Base-by-base conservation (phyloP, 2,888 invertebrate species). In the Acanthococcus lagerstroemiae region DNA sequence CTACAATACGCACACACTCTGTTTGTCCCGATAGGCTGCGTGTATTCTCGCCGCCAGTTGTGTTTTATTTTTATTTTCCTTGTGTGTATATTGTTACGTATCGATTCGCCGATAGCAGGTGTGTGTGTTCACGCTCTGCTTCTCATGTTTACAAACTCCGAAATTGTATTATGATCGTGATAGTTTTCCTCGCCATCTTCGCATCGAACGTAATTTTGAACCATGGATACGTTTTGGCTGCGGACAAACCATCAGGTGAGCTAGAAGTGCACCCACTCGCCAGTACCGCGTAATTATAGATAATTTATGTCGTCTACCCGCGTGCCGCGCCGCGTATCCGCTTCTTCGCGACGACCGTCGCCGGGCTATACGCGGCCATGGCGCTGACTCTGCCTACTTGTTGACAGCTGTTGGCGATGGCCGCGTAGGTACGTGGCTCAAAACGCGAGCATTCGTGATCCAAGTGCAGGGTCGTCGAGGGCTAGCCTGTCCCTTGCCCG, bases 71-170 rank as follows among this genome's bases (percentile, higher is more conserved):
- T n/a, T n/a, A n/a, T n/a, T n/a, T n/a, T n/a, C n/a, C n/a, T n/a
- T n/a, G n/a, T n/a, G n/a, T n/a, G 37, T 22, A 61, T 61, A 61
- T 27, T 61, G 61, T 61, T 52, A 52, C 61, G 21, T 61, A 61
- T 61, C 61, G 61, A 61, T 61, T 61, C 27, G 50, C 52, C n/a
- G 61, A 50, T 61, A 50, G 61, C 61, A 61, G 61, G 61, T 61
- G 61, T 61, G 61, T 61, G 61, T 61, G 61, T 52, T 61, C 61
- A 61, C 61, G 61, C 61, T 61, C 61, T 61, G 61, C 61, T 46
- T 61, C 52, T 52, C 61, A 61, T 61, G 61, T 61, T 50, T 50
- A 52, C 61, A 52, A 22, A 9, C 52, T 50, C 52, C 37, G 37
- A 37, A 9, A 15, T 50, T 37, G 30, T 61, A 61, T 61, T 50